A percentile compares a stretch with the other conserved stretches of the same genome.
phyloP scores from a whole-genome alignment of 1,140 invertebrate genomes.

The Elysia chlorotica region DNA sequence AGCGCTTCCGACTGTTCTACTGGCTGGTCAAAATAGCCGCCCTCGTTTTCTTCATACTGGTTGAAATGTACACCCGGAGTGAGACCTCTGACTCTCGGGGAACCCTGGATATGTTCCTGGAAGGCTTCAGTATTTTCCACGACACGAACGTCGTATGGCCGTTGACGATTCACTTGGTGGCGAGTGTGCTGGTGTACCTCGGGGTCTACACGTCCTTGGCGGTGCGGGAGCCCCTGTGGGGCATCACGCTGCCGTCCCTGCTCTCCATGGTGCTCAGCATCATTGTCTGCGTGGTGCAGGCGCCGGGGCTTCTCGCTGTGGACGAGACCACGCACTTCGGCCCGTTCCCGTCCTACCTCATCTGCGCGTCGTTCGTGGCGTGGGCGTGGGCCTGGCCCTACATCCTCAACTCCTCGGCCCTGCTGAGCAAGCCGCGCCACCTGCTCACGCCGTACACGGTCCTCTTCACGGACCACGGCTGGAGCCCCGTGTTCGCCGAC shows the following conservation, averaged over 20 bases:
- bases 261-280: conserved; percentile 27
- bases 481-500: conserved; percentile 34
- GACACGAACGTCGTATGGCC: conserved; percentile 12
- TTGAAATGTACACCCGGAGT: conserved; percentile 22
- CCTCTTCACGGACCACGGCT: conserved; percentile 29
- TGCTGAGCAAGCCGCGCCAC: conserved; percentile 22
- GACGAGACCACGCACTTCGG: conserved; percentile 32
- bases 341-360: conserved; percentile 8
- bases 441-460: conserved; percentile 32
- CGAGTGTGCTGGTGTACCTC: conserved; percentile 22
- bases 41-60: conserved; percentile 24
- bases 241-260: conserved; percentile 31
- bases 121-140: conserved; percentile 7
- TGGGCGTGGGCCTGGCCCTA: conserved; percentile 30
- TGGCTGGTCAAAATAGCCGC: conserved; percentile 21
- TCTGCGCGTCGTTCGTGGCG: conserved; percentile 13
- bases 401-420: conserved; percentile 16
- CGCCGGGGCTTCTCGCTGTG: conserved; percentile 15
- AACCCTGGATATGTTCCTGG: conserved; percentile 12
- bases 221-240: conserved; percentile 28
- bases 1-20: conserved; percentile 26
- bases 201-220: conserved; percentile 27
- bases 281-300: conserved; percentile 21
- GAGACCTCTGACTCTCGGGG: not conserved
- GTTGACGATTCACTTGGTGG: conserved; percentile 20